phyloP scores from a whole-genome alignment of 2,888 invertebrate species.

The Dioctria rufipes region DNA sequence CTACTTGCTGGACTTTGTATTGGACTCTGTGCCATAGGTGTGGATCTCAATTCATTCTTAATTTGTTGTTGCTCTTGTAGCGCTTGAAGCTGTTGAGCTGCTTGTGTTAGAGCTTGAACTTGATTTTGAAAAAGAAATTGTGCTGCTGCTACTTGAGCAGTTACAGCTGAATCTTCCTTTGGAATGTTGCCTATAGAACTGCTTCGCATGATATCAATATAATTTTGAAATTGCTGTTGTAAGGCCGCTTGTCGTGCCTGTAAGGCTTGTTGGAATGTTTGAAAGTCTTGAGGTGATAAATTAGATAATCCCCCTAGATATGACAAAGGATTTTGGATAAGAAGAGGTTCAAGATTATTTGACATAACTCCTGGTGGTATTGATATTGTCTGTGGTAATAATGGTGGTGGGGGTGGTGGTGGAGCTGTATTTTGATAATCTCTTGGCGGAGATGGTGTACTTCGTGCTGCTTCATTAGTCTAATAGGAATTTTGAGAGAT shows the following conservation, averaged over 20 bases:
- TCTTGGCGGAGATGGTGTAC: constrained; percentile 65
- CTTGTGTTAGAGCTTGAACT: constrained; percentile 84
- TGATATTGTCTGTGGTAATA: constrained; percentile 58
- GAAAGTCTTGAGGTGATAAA: constrained; percentile 67
- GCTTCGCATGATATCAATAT: constrained; percentile 68
- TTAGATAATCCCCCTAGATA: constrained; percentile 60
- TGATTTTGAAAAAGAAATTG: constrained; percentile 85
- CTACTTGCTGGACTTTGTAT: constrained; percentile 69
- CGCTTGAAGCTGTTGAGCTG: constrained; percentile 87
- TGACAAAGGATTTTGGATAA: constrained; percentile 64
- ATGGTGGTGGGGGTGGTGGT: constrained; percentile 58
- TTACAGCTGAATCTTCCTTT: constrained; percentile 67
- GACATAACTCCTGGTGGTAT: constrained; percentile 58
- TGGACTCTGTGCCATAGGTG: constrained; percentile 63
- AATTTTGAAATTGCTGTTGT: constrained; percentile 70
- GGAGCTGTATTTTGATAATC: constrained; percentile 38
- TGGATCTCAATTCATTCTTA: constrained; percentile 69
- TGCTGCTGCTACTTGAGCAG: constrained; percentile 72
- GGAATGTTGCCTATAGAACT: constrained; percentile 59
- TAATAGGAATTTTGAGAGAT: constrained; percentile 22
- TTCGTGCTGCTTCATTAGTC: constrained; percentile 69
- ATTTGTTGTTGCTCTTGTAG: constrained; percentile 79
- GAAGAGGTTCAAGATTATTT: constrained; percentile 60
- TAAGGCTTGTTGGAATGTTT: constrained; percentile 68
- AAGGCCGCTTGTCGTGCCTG: constrained; percentile 69